Percentiles rank a stretch among this genome's conserved stretches.
These are phyloP conservation scores for Gallinago nigripennis DNA, from an alignment of 2,797 vertebrate species.

Conservation along the genomic window DNA sequence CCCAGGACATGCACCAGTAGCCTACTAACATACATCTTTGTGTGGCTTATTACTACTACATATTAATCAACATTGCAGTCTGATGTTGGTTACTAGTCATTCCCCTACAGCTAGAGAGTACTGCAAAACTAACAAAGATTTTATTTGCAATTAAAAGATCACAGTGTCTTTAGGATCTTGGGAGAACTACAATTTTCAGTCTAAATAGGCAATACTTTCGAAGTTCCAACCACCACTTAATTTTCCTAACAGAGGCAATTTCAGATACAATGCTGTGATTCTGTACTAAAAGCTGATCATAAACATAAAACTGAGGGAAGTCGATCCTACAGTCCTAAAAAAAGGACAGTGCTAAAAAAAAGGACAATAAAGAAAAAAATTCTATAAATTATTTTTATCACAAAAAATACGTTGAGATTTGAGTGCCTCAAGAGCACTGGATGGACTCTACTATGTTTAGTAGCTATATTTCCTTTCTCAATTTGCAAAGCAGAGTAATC, in stretches of 20 bases:
- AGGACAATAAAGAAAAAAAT: neutral
- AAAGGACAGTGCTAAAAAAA: neutral
- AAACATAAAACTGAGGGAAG: neutral
- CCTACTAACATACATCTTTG: neutral
- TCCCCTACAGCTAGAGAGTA: neutral
- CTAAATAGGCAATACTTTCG: neutral
- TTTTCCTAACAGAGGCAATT: neutral
- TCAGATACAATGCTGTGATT: neutral
- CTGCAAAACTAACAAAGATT: neutral
- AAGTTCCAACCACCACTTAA: neutral
- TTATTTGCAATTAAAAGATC: neutral
- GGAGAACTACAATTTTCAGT: neutral
- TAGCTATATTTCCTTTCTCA: neutral
- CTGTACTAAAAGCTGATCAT: neutral
- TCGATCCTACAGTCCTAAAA: neutral
- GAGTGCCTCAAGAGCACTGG: neutral
- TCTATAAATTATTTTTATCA: neutral
- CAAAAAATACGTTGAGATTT: neutral
- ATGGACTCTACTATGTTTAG: neutral
- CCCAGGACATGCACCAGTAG: neutral
- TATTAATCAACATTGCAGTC: neutral
- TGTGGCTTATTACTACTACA: neutral
- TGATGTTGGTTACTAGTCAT: neutral
- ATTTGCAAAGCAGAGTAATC: neutral
- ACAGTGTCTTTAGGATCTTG: neutral